These are phyloP conservation scores for Ecliptopera silaceata DNA, from an alignment of 2,888 invertebrate genomes.

Conservation along the genomic window DNA sequence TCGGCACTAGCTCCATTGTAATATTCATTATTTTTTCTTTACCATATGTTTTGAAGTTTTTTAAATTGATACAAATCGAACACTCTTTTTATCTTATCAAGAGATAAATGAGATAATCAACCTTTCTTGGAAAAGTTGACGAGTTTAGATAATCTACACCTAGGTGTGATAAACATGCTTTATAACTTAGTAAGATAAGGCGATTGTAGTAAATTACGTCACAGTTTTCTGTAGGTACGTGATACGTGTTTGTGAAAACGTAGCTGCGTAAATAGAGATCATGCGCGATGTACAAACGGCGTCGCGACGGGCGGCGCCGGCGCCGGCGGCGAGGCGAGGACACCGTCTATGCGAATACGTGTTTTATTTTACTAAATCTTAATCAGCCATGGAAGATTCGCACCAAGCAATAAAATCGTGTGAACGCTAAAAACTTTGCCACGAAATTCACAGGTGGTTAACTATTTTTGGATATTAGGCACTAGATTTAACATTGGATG, in stretches of 20 bases:
- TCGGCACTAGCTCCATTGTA: slow-evolving; percentile 19
- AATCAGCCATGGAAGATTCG: slow-evolving; percentile 30
- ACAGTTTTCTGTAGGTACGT: slow-evolving; percentile 47
- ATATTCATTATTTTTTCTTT: not conserved
- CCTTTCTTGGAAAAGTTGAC: too few species aligned
- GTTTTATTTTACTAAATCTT: slow-evolving; percentile 46
- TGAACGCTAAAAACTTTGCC: slow-evolving; percentile 14
- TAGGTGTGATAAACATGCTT: not conserved
- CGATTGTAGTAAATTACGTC: slow-evolving; percentile 41
- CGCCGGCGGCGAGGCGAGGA: slow-evolving; percentile 49
- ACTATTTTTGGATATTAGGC: not conserved
- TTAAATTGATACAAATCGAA: too few species aligned
- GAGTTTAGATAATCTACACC: not conserved
- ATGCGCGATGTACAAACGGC: slow-evolving; percentile 70
- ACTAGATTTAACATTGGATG: not conserved
- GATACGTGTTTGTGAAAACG: slow-evolving; percentile 63
- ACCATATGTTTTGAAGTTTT: too few species aligned
- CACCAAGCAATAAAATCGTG: slow-evolving; percentile 16
- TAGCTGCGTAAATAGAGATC: slow-evolving; percentile 74
- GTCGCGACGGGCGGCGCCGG: slow-evolving; percentile 60
- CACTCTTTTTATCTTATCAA: too few species aligned
- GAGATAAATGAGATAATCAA: too few species aligned
- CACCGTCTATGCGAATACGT: slow-evolving; percentile 49
- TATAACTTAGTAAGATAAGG: slow-evolving; percentile 2
- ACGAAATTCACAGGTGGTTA: slow-evolving; percentile 5